These are phyloP conservation scores for Stercorarius parasiticus DNA, from an alignment of 2,113 vertebrate species.

Conservation along the genomic window DNA sequence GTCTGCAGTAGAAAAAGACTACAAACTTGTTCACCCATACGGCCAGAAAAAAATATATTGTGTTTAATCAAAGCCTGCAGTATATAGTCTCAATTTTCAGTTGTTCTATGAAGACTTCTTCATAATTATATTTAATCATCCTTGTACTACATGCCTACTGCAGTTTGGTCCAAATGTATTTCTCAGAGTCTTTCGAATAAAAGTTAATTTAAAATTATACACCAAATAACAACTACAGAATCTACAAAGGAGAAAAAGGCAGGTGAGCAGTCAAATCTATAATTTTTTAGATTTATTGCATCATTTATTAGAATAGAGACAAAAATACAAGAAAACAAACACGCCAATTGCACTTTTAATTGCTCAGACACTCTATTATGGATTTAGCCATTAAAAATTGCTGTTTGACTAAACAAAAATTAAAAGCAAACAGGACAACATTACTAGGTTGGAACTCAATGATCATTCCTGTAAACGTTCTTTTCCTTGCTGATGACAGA, in stretches of 20 bases:
- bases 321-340: not conserved
- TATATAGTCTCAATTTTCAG: not conserved
- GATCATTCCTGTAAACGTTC: not conserved
- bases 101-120: not conserved
- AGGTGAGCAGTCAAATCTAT: slow-evolving; percentile 5
- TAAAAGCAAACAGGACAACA: not conserved
- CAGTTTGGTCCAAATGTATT: not conserved
- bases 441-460: not conserved
- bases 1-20: not conserved
- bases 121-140: not conserved
- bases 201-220: not conserved
- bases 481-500: not conserved
- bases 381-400: not conserved
- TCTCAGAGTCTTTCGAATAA: not conserved
- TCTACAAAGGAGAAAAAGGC: not conserved
- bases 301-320: slow-evolving; percentile 4
- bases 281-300: slow-evolving; percentile 19
- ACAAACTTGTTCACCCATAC: not conserved
- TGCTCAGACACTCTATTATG: not conserved
- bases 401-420: not conserved
- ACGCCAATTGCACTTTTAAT: not conserved
- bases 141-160: not conserved
- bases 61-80: not conserved
- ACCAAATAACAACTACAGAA: not conserved
- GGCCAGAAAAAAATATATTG: not conserved